A percentile compares a stretch with the other conserved stretches of the same genome.
phyloP scores from a whole-genome alignment of 1,140 invertebrate genomes.

The Holcopasites calliopsidis region DNA sequence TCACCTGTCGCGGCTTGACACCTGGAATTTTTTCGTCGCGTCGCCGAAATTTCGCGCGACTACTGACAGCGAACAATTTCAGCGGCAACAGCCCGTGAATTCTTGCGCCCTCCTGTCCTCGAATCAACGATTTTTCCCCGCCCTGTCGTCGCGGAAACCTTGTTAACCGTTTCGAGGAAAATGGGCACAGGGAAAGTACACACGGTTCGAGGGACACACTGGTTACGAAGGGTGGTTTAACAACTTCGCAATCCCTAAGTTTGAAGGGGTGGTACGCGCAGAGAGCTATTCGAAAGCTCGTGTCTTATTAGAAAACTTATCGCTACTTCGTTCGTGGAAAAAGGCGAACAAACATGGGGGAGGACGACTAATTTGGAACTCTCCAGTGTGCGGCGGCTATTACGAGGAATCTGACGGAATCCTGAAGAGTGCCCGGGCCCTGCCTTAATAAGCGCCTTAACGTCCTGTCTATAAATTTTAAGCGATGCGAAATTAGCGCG shows the following conservation, averaged over 20 bases:
- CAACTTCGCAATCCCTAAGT: background rate
- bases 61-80: constrained; percentile 24
- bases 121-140: background rate
- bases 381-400: background rate
- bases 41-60: constrained; percentile 5
- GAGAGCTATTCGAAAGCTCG: constrained; percentile 20
- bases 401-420: constrained; percentile 49
- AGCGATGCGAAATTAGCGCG: constrained; percentile 68
- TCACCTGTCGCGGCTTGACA: background rate
- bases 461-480: constrained; percentile 71
- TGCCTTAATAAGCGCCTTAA: constrained; percentile 71
- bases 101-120: background rate
- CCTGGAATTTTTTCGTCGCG: background rate
- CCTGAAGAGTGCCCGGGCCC: constrained; percentile 35
- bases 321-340: background rate
- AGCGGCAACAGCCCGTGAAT: background rate
- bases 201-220: background rate
- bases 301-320: constrained; percentile 56
- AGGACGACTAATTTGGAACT: constrained; percentile 34
- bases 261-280: background rate
- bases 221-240: background rate
- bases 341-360: background rate
- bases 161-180: background rate
- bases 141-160: background rate
- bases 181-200: background rate